Conservation (phyloP, 2,113 vertebrate genomes). For the Dipodomys spectabilis region DNA sequence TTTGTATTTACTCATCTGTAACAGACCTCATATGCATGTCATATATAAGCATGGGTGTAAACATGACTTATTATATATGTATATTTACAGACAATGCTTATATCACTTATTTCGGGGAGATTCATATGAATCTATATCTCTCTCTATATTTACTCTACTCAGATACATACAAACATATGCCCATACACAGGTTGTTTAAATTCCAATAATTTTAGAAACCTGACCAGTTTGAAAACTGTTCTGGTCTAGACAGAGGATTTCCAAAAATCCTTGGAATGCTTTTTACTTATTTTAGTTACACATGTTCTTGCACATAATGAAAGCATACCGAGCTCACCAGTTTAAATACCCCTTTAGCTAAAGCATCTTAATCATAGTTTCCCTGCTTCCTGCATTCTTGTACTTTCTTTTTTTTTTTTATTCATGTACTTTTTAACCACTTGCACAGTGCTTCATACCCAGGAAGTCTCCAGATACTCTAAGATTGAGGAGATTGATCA, state of each 20-base stretch:
- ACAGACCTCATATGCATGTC: background rate
- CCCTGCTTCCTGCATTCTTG: background rate
- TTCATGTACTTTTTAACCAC: background rate
- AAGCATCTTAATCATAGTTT: background rate
- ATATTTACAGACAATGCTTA: background rate
- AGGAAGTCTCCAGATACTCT: background rate
- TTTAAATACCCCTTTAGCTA: background rate
- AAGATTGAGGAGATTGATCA: background rate
- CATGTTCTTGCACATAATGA: background rate
- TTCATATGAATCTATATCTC: too few relatives aligned
- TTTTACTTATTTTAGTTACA: background rate
- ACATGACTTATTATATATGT: too few relatives aligned
- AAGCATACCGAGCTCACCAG: too few relatives aligned
- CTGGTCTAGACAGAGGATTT: slow-evolving; percentile 7
- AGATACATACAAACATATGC: background rate
- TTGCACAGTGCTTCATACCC: background rate
- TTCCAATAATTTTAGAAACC: background rate
- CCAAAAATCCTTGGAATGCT: background rate
- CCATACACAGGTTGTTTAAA: background rate
- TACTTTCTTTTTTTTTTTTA: background rate
- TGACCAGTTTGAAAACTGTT: background rate
- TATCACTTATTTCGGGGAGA: background rate
- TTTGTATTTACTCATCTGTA: background rate
- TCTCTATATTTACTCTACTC: background rate
- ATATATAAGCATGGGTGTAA: background rate